phyloP scores from a whole-genome alignment of 2,888 invertebrate species.

The Thumatha senex region DNA sequence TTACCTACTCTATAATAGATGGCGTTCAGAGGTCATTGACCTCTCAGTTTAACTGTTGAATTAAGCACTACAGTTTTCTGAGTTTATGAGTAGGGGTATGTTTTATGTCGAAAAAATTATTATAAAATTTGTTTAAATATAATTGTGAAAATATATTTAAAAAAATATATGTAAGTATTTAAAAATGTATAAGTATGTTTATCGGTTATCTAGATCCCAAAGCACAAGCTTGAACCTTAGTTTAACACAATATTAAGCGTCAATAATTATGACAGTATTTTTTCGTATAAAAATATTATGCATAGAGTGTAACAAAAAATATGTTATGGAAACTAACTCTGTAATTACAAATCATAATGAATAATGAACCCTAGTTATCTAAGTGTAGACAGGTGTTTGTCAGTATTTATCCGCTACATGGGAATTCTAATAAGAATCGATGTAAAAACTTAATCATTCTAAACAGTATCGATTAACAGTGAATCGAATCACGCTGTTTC shows the following conservation, averaged over 20 bases:
- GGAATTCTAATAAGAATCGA: conserved; percentile 34
- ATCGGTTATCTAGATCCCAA: too few relatives aligned
- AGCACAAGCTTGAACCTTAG: too few relatives aligned
- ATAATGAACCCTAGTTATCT: neutral
- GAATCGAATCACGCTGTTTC: conserved; percentile 29
- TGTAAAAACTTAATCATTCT: conserved; percentile 36
- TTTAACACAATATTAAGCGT: too few relatives aligned
- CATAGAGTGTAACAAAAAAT: too few relatives aligned
- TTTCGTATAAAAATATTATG: too few relatives aligned
- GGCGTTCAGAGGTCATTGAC: conserved; percentile 55
- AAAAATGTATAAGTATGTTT: too few relatives aligned
- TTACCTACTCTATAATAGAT: conserved; percentile 43
- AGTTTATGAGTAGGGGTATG: neutral
- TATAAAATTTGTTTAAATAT: too few relatives aligned
- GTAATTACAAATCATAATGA: conserved; percentile 21
- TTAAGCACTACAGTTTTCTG: conserved; percentile 21
- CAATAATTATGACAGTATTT: too few relatives aligned
- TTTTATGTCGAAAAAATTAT: neutral
- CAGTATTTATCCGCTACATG: conserved; percentile 20
- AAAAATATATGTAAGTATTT: too few relatives aligned
- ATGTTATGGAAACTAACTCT: conserved; percentile 24
- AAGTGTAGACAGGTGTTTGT: conserved; percentile 23
- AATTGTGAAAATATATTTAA: too few relatives aligned
- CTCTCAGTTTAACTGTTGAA: conserved; percentile 32
- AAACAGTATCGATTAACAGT: conserved; percentile 46